Evolutionary conservation across 2,113 vertebrate species (phyloP).

Genomic region (Salvelinus fontinalis): DNA sequence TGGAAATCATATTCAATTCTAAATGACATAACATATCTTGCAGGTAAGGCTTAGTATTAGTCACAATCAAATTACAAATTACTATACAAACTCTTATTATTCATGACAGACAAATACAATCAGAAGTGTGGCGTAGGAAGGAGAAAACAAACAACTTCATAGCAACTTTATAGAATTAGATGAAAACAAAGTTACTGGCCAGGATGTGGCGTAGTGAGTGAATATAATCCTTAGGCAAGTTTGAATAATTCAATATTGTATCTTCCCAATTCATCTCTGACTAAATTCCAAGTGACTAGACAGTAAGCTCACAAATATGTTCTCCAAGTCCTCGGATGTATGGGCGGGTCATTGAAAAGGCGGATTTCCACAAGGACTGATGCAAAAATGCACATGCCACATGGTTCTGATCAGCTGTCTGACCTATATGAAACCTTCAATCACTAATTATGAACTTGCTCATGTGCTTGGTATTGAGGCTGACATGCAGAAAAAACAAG

Average conservation of each 20-base stretch:
- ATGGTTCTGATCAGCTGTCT: slow-evolving; percentile 64
- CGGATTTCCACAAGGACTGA: slow-evolving; percentile 62
- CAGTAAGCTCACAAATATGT: no score
- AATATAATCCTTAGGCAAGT: neutral
- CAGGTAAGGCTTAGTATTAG: slow-evolving; percentile 33
- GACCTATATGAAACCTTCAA: slow-evolving; percentile 59
- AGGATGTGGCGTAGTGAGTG: neutral
- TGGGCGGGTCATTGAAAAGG: slow-evolving; percentile 14
- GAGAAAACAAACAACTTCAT: slow-evolving; percentile 18
- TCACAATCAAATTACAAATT: slow-evolving; percentile 34
- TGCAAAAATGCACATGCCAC: slow-evolving; percentile 56
- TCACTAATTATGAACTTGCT: slow-evolving; percentile 58
- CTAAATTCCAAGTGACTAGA: no score
- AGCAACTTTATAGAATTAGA: slow-evolving; percentile 29
- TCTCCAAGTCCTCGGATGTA: no score
- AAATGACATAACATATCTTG: neutral
- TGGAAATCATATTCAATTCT: neutral
- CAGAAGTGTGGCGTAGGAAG: slow-evolving; percentile 18
- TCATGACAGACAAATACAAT: slow-evolving; percentile 21
- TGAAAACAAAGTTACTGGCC: slow-evolving; percentile 29
- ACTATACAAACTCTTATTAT: neutral
- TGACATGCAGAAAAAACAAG: slow-evolving; percentile 38
- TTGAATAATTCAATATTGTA: slow-evolving; percentile 2
- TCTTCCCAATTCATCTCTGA: neutral
- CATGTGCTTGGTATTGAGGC: slow-evolving; percentile 46